Evolutionary conservation across 2,113 vertebrate species (phyloP).

Genomic region (Tiliqua scincoides): DNA sequence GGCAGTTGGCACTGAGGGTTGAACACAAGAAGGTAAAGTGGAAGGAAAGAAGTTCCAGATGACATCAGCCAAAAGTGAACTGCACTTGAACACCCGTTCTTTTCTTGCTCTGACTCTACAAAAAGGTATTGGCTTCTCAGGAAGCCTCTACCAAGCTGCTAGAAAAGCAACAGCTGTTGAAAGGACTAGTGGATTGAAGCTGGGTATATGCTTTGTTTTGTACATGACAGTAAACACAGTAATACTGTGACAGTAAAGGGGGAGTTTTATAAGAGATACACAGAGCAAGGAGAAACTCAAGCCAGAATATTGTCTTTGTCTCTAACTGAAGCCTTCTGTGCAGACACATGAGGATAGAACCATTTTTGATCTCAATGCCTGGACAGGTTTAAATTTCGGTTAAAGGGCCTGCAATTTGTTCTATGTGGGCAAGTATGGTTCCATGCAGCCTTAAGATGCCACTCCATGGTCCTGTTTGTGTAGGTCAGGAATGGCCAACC

Average conservation of each 20-base stretch:
- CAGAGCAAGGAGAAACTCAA: neutral
- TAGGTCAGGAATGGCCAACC: no score
- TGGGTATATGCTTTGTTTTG: no score
- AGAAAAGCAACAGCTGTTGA: neutral
- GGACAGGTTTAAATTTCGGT: neutral
- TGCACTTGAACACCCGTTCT: neutral
- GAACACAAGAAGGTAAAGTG: slow-evolving; percentile 29
- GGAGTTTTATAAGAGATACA: neutral
- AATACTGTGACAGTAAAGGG: neutral
- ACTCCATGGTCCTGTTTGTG: neutral
- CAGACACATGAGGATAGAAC: neutral
- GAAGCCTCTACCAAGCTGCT: neutral
- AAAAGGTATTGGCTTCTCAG: neutral
- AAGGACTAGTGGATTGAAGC: neutral
- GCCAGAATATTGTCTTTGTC: neutral
- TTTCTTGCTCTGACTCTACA: neutral
- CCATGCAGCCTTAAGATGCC: neutral
- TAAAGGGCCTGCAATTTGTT: neutral
- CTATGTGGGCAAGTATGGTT: neutral
- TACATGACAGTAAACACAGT: no score
- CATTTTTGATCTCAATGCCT: neutral
- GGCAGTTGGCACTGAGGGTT: neutral
- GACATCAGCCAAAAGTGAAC: neutral
- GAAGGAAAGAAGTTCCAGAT: neutral
- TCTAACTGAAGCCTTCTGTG: no score